Conservation (phyloP, 2,888 invertebrate genomes). For the Protophormia terraenovae region DNA sequence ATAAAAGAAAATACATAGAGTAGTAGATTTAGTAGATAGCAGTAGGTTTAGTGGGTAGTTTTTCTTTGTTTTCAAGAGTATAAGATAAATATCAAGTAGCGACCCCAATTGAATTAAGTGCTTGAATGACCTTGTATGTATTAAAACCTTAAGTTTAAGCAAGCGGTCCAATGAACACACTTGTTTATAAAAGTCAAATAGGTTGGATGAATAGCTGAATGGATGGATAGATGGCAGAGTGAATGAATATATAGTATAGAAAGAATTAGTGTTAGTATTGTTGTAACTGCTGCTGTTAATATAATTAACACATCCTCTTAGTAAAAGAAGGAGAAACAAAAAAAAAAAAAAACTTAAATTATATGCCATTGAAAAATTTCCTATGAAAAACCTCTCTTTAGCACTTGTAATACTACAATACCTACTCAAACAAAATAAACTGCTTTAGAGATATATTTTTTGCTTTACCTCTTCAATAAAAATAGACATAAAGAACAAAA, state of each 20-base stretch:
- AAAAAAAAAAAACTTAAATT: not conserved
- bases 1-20: not conserved
- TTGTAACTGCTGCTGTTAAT: not conserved
- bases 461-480: not conserved
- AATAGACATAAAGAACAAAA: not conserved
- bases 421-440: not conserved
- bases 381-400: not conserved
- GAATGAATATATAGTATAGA: not conserved
- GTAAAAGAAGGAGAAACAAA: not conserved
- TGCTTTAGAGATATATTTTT: not conserved
- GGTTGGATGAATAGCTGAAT: not conserved
- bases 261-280: not conserved
- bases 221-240: not conserved
- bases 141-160: slow-evolving; percentile 36
- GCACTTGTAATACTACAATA: not conserved
- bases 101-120: slow-evolving; percentile 70
- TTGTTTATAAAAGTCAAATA: not conserved
- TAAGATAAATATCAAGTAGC: slow-evolving; percentile 51
- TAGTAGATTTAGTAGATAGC: not conserved
- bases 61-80: slow-evolving; percentile 17
- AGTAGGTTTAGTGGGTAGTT: not conserved
- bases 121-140: slow-evolving; percentile 66
- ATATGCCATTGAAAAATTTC: slow-evolving; percentile 18
- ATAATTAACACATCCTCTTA: slow-evolving; percentile 36
- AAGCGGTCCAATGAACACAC: slow-evolving; percentile 33